Base-by-base conservation (phyloP, 2,113 vertebrate genomes). In the Tyto alba region DNA sequence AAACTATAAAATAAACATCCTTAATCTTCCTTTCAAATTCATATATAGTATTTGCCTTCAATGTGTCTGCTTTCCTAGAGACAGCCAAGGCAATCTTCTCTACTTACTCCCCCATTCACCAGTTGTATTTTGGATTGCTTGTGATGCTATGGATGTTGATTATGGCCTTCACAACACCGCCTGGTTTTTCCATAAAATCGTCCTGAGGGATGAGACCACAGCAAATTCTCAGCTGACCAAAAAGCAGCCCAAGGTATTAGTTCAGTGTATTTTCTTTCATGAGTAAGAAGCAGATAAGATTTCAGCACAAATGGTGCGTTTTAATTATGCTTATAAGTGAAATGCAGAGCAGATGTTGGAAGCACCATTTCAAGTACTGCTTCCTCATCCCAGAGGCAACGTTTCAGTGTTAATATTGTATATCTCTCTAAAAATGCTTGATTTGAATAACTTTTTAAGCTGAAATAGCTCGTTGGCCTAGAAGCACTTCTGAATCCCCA, bases 301-400 rank as follows among this genome's bases (percentile, higher is more conserved):
- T 96, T 95, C 91, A 94, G 84, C 50, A 64, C 59, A 93, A 95
- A 89, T 74, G 32, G 77, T 95, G 71, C 74, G 85, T 89, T 95
- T 96, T 91, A 95, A 95, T 94, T 93, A 74, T 67, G 59, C 89
- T 96, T 91, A 48, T 76, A 85, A 91, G 68, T 56, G n/a, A 89
- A 97, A 97, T 63, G 63, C 62, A 83, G 77, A 89, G 74, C 91
- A 96, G 91, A 96, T 96, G 84, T 91, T 93, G 71, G 66, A 88
- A 94, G 60, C 14, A 71, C 45, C 47, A 56, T 93, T 93, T 89
- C 32, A 36, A 66, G 63, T 50, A 63, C 16, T 87, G 14, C 43
- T 87, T 84, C 40, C 69, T 93, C 45, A 45, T 85, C 62, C 62
- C 59, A 72, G 53, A 84, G 52, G 77, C 36, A 82, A 60, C 5